A percentile compares a stretch with the other conserved stretches of the same genome.
Evolutionary conservation across 35 echinoderm and acorn worm species (phyloP).

Genomic region (Patiria miniata): DNA sequence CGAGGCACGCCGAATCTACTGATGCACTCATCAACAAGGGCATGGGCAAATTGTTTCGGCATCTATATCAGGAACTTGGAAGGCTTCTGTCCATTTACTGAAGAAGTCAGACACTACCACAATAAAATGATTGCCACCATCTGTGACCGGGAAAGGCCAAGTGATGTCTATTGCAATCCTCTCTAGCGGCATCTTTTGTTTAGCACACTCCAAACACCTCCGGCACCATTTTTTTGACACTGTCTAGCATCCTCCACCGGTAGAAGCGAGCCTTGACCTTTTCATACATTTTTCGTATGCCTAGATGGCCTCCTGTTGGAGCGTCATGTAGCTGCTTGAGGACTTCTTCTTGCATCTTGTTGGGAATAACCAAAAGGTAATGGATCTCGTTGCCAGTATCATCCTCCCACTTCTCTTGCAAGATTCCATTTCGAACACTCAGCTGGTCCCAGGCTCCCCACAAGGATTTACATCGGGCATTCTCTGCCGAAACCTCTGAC

Average conservation of each 20-base stretch:
- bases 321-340: not conserved
- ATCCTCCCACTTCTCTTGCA: not conserved
- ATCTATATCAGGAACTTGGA: slow-evolving; percentile 51
- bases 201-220: slow-evolving; percentile 8
- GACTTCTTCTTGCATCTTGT: not conserved
- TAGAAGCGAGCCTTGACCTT: slow-evolving; percentile 36
- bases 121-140: slow-evolving; percentile 46
- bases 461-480: not conserved
- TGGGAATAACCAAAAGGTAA: slow-evolving; percentile 33
- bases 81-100: slow-evolving; percentile 68
- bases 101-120: slow-evolving; percentile 55
- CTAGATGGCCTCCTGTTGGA: not conserved
- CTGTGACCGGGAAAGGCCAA: too few species aligned
- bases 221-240: not conserved
- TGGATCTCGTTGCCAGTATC: not conserved
- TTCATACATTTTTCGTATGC: not conserved
- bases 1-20: slow-evolving; percentile 60
- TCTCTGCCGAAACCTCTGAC: not conserved
- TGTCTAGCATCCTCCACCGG: slow-evolving; percentile 9
- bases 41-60: slow-evolving; percentile 46
- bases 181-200: slow-evolving; percentile 42
- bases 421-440: not conserved
- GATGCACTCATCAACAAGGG: slow-evolving; percentile 54
- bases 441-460: slow-evolving; percentile 21
- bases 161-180: too few species aligned